phyloP scores from a whole-genome alignment of 2,113 vertebrate genomes.

The Sardina pilchardus region DNA sequence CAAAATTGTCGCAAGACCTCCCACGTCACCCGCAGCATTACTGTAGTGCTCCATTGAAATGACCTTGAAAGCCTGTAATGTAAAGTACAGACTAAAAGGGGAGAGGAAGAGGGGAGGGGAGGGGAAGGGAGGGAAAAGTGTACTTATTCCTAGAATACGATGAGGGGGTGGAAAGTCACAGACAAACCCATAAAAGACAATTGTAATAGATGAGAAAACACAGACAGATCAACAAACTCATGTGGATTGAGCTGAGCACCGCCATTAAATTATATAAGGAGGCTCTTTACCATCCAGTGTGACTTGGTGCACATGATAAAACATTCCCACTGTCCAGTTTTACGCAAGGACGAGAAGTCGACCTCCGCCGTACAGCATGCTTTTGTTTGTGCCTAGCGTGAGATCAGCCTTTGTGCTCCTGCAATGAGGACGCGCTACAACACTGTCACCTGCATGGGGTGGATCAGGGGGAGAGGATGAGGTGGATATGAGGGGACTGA shows the following conservation, averaged over 20 bases:
- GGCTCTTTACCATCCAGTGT: not conserved
- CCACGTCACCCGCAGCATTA: not conserved
- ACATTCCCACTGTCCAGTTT: not conserved
- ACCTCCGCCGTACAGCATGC: not conserved
- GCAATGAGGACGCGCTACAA: not conserved
- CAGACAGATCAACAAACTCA: not conserved
- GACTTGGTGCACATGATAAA: not conserved
- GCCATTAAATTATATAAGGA: not conserved
- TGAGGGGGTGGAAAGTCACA: not conserved
- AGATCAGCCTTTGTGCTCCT: not conserved
- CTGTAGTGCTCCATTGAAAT: not conserved
- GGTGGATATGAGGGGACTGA: too few species aligned
- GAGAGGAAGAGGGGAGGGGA: not conserved
- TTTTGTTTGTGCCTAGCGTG: not conserved
- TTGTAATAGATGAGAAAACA: not conserved
- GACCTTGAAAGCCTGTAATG: not conserved
- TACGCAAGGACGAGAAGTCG: not conserved
- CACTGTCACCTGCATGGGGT: not conserved
- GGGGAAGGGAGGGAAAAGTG: not conserved
- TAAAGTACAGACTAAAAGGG: not conserved
- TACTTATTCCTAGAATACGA: not conserved
- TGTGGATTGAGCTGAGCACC: not conserved
- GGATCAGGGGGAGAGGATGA: too few species aligned
- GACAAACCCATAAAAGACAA: not conserved
- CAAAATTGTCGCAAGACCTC: not conserved